A percentile compares a stretch with the other conserved stretches of the same genome.
Evolutionary conservation across 2,113 vertebrate species (phyloP).

Genomic region (Pterocles burchelli): DNA sequence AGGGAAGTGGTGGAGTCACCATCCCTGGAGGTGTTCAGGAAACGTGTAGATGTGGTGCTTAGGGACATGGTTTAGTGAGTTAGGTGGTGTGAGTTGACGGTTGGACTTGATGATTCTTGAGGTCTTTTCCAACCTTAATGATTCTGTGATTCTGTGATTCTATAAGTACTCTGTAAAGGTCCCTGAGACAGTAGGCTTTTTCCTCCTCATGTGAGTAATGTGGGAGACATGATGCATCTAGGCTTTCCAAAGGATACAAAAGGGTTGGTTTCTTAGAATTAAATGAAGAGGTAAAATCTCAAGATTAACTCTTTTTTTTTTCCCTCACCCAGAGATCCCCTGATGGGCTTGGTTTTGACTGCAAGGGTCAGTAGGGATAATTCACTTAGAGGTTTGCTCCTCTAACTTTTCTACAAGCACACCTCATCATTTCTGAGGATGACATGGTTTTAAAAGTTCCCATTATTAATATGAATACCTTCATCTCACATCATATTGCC

Average conservation of each 20-base stretch:
- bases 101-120: no score
- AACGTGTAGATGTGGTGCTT: no score
- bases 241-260: background rate
- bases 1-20: no score
- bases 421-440: background rate
- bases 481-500: background rate
- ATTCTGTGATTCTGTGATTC: no score
- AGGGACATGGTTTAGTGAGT: no score
- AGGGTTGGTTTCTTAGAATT: background rate
- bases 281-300: background rate
- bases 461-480: background rate
- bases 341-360: background rate
- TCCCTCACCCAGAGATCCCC: background rate
- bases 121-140: no score
- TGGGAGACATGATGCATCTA: background rate
- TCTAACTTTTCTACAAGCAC: background rate
- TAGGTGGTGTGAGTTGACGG: no score
- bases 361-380: background rate
- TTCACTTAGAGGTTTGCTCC: background rate
- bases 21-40: no score
- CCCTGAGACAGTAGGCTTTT: background rate
- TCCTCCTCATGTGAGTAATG: background rate
- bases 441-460: background rate
- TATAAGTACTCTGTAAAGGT: background rate
- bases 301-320: background rate